Percentiles rank a stretch among this genome's conserved stretches.
Evolutionary conservation across 1,140 invertebrate genomes (phyloP).

Genomic region (Coelopa frigida): DNA sequence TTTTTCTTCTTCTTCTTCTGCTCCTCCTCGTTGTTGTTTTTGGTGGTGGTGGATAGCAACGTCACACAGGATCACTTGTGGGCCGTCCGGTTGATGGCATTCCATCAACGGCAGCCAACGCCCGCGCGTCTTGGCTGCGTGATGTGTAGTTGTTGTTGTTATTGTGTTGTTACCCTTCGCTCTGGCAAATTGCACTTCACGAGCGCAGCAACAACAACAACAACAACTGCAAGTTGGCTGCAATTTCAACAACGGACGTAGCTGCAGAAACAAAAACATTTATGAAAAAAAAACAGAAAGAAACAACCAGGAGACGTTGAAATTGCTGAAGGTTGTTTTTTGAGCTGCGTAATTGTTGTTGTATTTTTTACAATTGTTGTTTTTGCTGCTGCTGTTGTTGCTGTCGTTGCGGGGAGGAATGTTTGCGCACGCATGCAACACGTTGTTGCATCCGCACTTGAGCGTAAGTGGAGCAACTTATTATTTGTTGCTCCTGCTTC

Average conservation of each 20-base stretch:
- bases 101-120: slow-evolving; percentile 6
- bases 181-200: not conserved
- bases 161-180: too few species aligned
- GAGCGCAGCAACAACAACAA: slow-evolving; percentile 1
- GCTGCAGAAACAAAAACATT: not conserved
- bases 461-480: slow-evolving; percentile 20
- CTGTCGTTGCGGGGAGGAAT: slow-evolving; percentile 16
- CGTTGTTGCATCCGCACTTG: slow-evolving; percentile 4
- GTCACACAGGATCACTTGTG: too few species aligned
- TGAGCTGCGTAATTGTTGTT: too few species aligned
- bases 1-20: too few species aligned
- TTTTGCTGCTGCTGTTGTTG: slow-evolving; percentile 22
- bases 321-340: too few species aligned
- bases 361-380: too few species aligned
- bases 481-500: too few species aligned
- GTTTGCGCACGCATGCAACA: slow-evolving; percentile 7
- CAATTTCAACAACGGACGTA: not conserved
- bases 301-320: too few species aligned
- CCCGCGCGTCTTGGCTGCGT: too few species aligned
- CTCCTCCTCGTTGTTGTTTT: too few species aligned
- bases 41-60: too few species aligned
- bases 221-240: slow-evolving; percentile 7
- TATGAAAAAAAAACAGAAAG: slow-evolving; percentile 1
- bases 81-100: slow-evolving; percentile 4
- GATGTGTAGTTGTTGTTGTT: too few species aligned